phyloP scores from a whole-genome alignment of 2,797 vertebrate species.

The Yasuhikotakia modesta region DNA sequence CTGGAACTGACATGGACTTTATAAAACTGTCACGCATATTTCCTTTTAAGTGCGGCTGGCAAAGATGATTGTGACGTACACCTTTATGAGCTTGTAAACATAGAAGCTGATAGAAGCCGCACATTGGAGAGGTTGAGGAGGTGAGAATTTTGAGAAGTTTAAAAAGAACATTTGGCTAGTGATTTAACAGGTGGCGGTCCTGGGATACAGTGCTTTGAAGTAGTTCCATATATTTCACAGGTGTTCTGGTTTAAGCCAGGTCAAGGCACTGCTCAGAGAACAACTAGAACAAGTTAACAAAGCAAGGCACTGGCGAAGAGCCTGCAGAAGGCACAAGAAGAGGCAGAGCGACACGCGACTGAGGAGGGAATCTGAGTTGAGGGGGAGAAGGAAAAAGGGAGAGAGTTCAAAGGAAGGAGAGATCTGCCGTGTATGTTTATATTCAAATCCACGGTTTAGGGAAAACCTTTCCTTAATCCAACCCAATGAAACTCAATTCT shows the following conservation, averaged over 20 bases:
- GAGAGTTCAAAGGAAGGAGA: constrained; percentile 35
- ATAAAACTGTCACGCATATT: constrained; percentile 70
- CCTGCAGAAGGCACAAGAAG: constrained; percentile 68
- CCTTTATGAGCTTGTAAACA: constrained; percentile 58
- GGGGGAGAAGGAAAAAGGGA: constrained; percentile 21
- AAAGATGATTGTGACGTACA: constrained; percentile 51
- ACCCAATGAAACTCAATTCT: constrained; percentile 58
- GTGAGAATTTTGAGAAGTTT: constrained; percentile 5
- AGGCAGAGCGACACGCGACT: constrained; percentile 69
- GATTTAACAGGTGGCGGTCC: constrained; percentile 40
- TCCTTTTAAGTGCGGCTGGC: constrained; percentile 59
- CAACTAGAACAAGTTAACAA: constrained; percentile 81
- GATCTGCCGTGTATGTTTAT: constrained; percentile 52
- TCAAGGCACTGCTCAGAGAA: constrained; percentile 80
- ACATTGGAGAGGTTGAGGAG: constrained; percentile 13
- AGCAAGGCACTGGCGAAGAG: constrained; percentile 74
- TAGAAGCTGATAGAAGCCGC: constrained; percentile 52
- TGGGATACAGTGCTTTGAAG: constrained; percentile 32
- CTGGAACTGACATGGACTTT: constrained; percentile 66
- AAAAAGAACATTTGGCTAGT: constrained; percentile 5
- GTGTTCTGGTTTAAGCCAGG: constrained; percentile 79
- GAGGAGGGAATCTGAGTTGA: constrained; percentile 76
- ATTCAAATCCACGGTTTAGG: constrained; percentile 63
- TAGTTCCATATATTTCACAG: constrained; percentile 66
- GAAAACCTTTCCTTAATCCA: constrained; percentile 66